phyloP scores from a whole-genome alignment of 2,797 vertebrate species.

The Ptychadena robeensis region DNA sequence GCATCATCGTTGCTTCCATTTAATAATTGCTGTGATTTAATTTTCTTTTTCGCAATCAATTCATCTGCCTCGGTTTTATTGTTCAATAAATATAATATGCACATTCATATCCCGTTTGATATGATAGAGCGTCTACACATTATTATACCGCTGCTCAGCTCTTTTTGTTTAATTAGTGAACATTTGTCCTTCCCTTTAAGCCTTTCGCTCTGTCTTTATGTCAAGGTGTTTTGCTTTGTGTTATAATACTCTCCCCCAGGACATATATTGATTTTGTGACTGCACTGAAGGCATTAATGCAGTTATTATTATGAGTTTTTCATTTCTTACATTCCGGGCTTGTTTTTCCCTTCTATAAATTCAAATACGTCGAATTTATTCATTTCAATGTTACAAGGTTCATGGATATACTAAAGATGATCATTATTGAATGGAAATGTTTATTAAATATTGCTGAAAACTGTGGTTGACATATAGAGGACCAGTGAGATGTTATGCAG shows the following conservation, averaged over 20 bases:
- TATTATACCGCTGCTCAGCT: background rate
- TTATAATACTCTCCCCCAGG: constrained; percentile 34
- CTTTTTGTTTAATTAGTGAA: constrained; percentile 9
- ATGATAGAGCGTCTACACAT: background rate
- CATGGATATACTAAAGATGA: background rate
- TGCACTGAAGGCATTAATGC: constrained; percentile 34
- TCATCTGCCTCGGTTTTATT: background rate
- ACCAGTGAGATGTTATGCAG: background rate
- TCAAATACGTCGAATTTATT: constrained; percentile 20
- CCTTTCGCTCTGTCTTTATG: constrained; percentile 31
- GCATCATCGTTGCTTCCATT: background rate
- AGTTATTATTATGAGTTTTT: constrained; percentile 42
- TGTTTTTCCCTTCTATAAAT: constrained; percentile 28
- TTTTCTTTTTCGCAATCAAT: background rate
- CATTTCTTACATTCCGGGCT: constrained; percentile 34
- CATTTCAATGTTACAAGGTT: constrained; percentile 6
- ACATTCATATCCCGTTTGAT: background rate
- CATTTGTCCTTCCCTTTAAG: constrained; percentile 22
- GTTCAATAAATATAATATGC: background rate
- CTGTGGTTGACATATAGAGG: background rate
- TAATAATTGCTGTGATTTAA: background rate
- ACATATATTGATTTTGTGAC: constrained; percentile 48
- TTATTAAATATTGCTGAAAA: background rate
- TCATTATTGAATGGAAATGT: background rate
- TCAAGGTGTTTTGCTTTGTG: constrained; percentile 46